Evolutionary conservation across 2,888 invertebrate genomes (phyloP).

Genomic region (Coremacera marginata): DNA sequence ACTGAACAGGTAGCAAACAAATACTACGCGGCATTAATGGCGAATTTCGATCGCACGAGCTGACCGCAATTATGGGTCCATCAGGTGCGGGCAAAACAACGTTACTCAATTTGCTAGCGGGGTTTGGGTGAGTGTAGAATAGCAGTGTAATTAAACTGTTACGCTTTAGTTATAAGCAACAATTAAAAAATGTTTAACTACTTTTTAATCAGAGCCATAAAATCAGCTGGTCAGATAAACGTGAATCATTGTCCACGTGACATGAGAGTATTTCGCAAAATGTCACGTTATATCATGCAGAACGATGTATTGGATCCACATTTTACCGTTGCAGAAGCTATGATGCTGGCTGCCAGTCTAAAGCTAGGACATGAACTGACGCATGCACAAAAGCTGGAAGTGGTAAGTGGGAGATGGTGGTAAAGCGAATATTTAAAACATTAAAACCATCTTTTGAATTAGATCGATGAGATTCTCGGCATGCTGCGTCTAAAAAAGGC

Average conservation of each 20-base stretch:
- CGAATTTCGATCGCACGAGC: conserved; percentile 84
- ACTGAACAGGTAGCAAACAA: conserved; percentile 77
- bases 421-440: neutral
- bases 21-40: conserved; percentile 87
- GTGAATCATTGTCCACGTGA: conserved; percentile 85
- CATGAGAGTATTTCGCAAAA: conserved; percentile 83
- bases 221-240: conserved; percentile 78
- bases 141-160: neutral
- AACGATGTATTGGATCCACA: conserved; percentile 87
- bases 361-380: conserved; percentile 81
- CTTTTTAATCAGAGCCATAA: conserved; percentile 72
- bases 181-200: neutral
- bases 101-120: conserved; percentile 88
- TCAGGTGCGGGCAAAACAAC: conserved; percentile 95
- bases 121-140: conserved; percentile 82
- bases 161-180: neutral
- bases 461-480: conserved; percentile 90
- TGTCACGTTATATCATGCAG: conserved; percentile 97
- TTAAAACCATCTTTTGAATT: neutral
- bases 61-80: conserved; percentile 93
- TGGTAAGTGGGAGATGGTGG: conserved; percentile 74
- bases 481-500: conserved; percentile 82
- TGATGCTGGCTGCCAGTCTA: conserved; percentile 89
- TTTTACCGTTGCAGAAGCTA: conserved; percentile 88
- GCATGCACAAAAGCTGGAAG: conserved; percentile 75